A percentile compares a stretch with the other conserved stretches of the same genome.
Evolutionary conservation across 2,797 vertebrate species (phyloP).

Genomic region (Craterocephalus amniculus): DNA sequence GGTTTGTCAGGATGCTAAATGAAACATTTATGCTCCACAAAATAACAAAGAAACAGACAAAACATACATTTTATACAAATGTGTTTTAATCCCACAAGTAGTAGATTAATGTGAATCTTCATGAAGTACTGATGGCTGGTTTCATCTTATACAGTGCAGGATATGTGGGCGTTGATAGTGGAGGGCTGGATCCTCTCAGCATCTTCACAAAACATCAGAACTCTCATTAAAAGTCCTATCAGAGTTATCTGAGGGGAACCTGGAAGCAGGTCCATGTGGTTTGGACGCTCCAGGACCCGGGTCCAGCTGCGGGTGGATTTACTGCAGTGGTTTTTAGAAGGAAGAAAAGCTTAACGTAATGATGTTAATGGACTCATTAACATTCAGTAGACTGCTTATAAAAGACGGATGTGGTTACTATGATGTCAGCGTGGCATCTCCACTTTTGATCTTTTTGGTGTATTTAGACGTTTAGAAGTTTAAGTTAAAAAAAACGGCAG

Average conservation of each 20-base stretch:
- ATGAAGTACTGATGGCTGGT: conserved; percentile 86
- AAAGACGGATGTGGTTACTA: no score
- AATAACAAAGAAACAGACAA: conserved; percentile 60
- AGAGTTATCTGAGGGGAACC: neutral
- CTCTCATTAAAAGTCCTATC: no score
- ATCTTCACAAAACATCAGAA: no score
- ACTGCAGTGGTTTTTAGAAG: no score
- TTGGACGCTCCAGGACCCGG: no score
- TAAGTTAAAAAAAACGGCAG: no score
- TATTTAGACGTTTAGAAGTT: no score
- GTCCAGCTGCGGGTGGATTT: no score
- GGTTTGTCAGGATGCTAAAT: conserved; percentile 86
- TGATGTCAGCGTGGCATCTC: no score
- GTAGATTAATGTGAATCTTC: conserved; percentile 79
- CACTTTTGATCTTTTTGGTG: no score
- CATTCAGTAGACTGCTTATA: neutral
- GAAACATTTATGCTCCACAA: conserved; percentile 62
- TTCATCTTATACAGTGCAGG: conserved; percentile 90
- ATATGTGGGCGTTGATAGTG: conserved; percentile 84
- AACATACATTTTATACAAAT: conserved; percentile 78
- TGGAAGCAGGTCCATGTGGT: no score
- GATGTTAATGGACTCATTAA: neutral
- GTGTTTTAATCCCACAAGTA: conserved; percentile 73
- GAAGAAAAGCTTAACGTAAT: neutral
- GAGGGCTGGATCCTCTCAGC: conserved; percentile 27